Conservation (phyloP, 2,888 invertebrate species). For the Griposia aprilina region DNA sequence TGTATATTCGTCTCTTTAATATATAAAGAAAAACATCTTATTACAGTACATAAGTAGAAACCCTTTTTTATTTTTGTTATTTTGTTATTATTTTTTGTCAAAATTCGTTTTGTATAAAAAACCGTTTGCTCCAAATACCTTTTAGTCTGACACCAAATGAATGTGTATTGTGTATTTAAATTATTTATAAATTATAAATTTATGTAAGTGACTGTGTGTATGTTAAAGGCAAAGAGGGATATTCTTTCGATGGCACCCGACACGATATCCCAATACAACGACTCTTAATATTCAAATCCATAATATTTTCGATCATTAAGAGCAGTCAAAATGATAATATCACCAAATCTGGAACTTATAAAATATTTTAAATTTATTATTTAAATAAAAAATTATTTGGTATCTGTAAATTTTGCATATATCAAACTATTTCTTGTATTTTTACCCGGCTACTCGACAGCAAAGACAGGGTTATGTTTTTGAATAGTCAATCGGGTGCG, state of each 20-base stretch:
- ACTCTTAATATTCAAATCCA: not conserved
- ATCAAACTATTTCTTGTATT: not conserved
- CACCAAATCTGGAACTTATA: too few species aligned
- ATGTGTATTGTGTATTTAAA: constrained; percentile 69
- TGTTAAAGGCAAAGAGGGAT: constrained; percentile 40
- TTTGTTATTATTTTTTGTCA: constrained; percentile 64
- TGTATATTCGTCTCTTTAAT: constrained; percentile 82
- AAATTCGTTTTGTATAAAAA: constrained; percentile 71
- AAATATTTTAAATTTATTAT: not conserved
- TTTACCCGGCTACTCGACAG: not conserved
- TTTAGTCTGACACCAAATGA: constrained; percentile 79
- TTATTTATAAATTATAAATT: constrained; percentile 69
- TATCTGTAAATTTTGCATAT: constrained; percentile 6
- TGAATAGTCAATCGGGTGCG: constrained; percentile 11
- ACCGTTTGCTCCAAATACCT: constrained; percentile 76
- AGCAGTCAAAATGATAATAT: not conserved
- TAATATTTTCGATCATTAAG: not conserved
- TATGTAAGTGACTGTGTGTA: constrained; percentile 62
- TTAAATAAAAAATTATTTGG: not conserved
- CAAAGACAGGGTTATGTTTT: not conserved
- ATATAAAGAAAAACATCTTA: constrained; percentile 73
- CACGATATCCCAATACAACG: not conserved
- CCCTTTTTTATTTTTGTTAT: constrained; percentile 80
- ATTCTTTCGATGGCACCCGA: constrained; percentile 13
- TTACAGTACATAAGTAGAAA: constrained; percentile 76